phyloP scores from a whole-genome alignment of 35 echinoderm and acorn worm genomes.

The Acanthaster planci region DNA sequence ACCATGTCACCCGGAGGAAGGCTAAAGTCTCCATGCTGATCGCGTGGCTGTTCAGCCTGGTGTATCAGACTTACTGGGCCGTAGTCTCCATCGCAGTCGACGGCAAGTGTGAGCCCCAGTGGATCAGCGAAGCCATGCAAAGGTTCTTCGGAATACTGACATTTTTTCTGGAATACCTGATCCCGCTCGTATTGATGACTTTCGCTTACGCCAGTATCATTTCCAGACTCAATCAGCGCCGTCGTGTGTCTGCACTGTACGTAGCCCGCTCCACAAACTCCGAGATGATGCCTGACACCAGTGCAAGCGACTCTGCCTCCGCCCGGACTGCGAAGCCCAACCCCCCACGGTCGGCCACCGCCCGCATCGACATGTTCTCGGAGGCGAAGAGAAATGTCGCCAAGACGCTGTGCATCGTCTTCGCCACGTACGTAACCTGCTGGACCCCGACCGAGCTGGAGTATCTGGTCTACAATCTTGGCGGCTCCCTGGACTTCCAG shows the following conservation, averaged over 20 bases:
- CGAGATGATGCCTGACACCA: neutral
- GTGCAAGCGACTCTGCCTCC: neutral
- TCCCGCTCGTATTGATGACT: slow-evolving; percentile 34
- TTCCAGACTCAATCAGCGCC: slow-evolving; percentile 28
- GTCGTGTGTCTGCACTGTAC: neutral
- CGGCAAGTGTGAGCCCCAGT: slow-evolving; percentile 33
- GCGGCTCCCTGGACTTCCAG: slow-evolving; percentile 50
- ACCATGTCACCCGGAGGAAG: slow-evolving; percentile 31
- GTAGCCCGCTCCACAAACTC: neutral
- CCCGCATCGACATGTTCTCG: slow-evolving; percentile 18
- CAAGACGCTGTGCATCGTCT: slow-evolving; percentile 40
- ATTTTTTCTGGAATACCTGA: slow-evolving; percentile 36
- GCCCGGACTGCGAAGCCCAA: neutral
- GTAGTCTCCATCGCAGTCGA: slow-evolving; percentile 9
- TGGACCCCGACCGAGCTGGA: slow-evolving; percentile 51
- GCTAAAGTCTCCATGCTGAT: slow-evolving; percentile 34
- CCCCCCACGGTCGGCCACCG: neutral
- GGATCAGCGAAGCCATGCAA: slow-evolving; percentile 14
- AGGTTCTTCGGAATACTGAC: slow-evolving; percentile 25
- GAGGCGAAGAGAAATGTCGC: slow-evolving; percentile 43
- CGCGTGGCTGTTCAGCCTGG: slow-evolving; percentile 40
- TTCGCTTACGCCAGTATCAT: slow-evolving; percentile 51
- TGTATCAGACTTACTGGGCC: slow-evolving; percentile 43
- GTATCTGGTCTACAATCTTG: slow-evolving; percentile 52
- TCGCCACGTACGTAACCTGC: slow-evolving; percentile 33